Conservation (phyloP, 2,113 vertebrate genomes). For the Clupea harengus region DNA sequence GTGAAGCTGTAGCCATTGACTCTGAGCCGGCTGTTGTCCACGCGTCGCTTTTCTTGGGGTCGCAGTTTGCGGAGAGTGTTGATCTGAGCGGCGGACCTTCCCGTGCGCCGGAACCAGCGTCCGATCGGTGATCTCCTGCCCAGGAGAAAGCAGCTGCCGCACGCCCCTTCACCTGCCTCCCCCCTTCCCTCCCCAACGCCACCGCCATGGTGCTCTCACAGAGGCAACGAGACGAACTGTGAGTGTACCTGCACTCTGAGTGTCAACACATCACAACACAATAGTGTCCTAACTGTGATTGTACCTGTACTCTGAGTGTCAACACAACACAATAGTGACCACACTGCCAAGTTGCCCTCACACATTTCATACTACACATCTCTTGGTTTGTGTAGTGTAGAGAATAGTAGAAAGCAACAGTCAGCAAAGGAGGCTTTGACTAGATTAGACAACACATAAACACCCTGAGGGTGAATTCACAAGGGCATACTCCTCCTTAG, state of each 20-base stretch:
- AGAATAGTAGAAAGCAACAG: not conserved
- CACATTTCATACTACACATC: not conserved
- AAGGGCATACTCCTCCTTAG: not conserved
- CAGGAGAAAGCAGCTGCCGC: constrained; percentile 75
- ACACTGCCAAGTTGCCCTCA: not conserved
- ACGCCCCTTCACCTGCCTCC: constrained; percentile 47
- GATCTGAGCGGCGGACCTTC: constrained; percentile 68
- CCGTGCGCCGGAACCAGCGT: constrained; percentile 64
- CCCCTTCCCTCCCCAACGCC: constrained; percentile 58
- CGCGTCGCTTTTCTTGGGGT: constrained; percentile 65
- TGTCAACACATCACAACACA: not conserved
- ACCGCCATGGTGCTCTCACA: constrained; percentile 98
- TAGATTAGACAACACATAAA: not conserved
- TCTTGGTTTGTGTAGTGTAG: not conserved
- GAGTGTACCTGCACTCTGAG: constrained; percentile 64
- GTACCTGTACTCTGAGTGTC: not conserved
- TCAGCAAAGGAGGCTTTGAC: not conserved
- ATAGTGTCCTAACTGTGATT: constrained; percentile 82
- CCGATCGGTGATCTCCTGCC: constrained; percentile 48
- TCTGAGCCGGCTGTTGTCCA: constrained; percentile 70
- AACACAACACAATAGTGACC: not conserved
- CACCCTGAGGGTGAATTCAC: not conserved
- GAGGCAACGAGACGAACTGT: constrained; percentile 99
- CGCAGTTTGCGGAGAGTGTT: constrained; percentile 64
- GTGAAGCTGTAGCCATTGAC: constrained; percentile 83